Base-by-base conservation (phyloP, 2,113 vertebrate species). In the Rhipidura dahli region DNA sequence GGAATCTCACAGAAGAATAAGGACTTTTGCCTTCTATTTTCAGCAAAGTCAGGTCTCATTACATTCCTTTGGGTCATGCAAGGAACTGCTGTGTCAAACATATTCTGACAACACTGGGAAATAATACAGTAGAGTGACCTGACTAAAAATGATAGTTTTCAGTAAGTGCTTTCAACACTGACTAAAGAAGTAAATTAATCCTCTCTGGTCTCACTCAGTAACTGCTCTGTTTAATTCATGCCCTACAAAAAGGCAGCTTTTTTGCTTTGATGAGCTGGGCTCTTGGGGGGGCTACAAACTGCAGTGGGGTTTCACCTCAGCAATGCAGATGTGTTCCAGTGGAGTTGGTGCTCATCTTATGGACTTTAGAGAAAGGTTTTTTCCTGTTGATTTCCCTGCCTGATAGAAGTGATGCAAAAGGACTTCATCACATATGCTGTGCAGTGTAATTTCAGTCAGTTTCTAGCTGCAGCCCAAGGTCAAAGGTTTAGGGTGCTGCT, bases 181-280 rank as follows among this genome's bases (percentile, higher is more conserved):
- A 93, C 65, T 77, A 70, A 96, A 95, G 92, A 44, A 95, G 71
- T 94, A 95, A 97, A 96, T 97, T 71, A 97, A 95, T 96, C 82
- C 86, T 97, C 70, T 97, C n/a, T 88, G 72, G 44, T 84, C 89
- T 94, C 60, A 47, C 95, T 97, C 86, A 23, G 20, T 82, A 93
- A 71, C 65, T 87, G 85, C 64, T 95, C 64, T 94, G 81, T 92
- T 94, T 84, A 61, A 51, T 60, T 75, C 51, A 49, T 63, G 20
- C 18, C 37, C 69, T 68, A 64, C 45, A 87, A 51, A 94, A 68
- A 60, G 20, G 26, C 40, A 44, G 16, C 3, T 22, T 6, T 82
- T 73, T 63, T 49, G 24, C 51, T 89, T 71, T 71, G 65, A 70
- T 60, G 20, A 66, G 18, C 40, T 16, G 11, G 6, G 14, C 35